Evolutionary conservation across 2,113 vertebrate genomes (phyloP).

Genomic region (Acrocephalus arundinaceus): DNA sequence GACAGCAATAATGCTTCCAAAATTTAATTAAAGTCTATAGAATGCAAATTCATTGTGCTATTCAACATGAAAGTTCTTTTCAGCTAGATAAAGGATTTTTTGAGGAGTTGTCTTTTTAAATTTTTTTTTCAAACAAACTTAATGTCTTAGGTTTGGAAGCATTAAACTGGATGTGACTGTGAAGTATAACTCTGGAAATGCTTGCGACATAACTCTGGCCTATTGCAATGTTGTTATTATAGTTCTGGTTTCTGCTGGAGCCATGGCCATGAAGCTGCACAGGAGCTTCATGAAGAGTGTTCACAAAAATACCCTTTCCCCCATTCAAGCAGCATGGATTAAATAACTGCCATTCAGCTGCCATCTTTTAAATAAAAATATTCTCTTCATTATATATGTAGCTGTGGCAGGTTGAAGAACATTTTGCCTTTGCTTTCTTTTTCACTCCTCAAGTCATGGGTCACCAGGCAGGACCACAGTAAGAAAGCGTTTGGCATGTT

Average conservation of each 20-base stretch:
- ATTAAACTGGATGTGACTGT: slow-evolving; percentile 44
- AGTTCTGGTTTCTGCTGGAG: slow-evolving; percentile 62
- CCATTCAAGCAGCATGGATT: slow-evolving; percentile 65
- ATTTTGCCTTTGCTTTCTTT: slow-evolving; percentile 55
- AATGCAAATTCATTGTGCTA: background rate
- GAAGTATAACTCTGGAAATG: slow-evolving; percentile 45
- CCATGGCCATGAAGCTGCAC: background rate
- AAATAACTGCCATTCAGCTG: slow-evolving; percentile 67
- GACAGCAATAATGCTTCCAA: background rate
- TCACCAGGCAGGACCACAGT: slow-evolving; percentile 18
- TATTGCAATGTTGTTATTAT: slow-evolving; percentile 37
- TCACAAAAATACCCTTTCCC: slow-evolving; percentile 68
- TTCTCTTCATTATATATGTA: slow-evolving; percentile 38
- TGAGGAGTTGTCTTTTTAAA: background rate
- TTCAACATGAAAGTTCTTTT: slow-evolving; percentile 26
- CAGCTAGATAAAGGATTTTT: slow-evolving; percentile 18
- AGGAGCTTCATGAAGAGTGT: slow-evolving; percentile 4
- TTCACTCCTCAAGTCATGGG: slow-evolving; percentile 39
- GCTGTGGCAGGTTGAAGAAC: slow-evolving; percentile 41
- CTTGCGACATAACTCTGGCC: slow-evolving; percentile 22
- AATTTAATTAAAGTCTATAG: background rate
- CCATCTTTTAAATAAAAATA: slow-evolving; percentile 70
- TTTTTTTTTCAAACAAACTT: background rate
- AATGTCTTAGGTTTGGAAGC: slow-evolving; percentile 63
- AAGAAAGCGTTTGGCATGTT: slow-evolving; percentile 54